phyloP scores from a whole-genome alignment of 2,888 invertebrate genomes.

The Crioceris asparagi region DNA sequence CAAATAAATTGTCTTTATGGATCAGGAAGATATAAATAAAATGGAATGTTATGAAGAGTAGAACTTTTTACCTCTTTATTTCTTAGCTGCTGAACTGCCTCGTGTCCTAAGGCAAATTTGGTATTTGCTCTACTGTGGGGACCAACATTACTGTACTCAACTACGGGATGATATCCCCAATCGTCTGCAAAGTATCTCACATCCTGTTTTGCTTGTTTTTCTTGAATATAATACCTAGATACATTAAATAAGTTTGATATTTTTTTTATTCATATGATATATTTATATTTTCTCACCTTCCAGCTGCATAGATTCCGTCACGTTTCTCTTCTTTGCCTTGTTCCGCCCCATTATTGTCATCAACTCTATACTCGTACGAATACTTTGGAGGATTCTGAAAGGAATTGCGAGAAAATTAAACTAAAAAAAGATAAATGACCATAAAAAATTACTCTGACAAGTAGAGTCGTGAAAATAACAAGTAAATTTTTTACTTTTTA shows the following conservation, averaged over 20 bases:
- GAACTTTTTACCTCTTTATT: slow-evolving; percentile 26
- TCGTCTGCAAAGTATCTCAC: slow-evolving; percentile 52
- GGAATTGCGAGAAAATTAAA: background rate
- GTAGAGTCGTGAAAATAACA: too few species aligned
- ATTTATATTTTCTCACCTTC: slow-evolving; percentile 32
- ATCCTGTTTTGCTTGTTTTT: slow-evolving; percentile 37
- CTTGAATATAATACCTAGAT: slow-evolving; percentile 33
- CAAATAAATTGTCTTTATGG: too few species aligned
- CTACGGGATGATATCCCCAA: slow-evolving; percentile 54
- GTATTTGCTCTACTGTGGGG: slow-evolving; percentile 41
- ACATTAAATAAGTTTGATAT: slow-evolving; percentile 1
- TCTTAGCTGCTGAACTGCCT: slow-evolving; percentile 42
- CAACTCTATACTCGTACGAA: slow-evolving; percentile 41
- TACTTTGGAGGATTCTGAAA: slow-evolving; percentile 43
- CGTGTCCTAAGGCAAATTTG: slow-evolving; percentile 46
- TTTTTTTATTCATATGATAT: too few species aligned
- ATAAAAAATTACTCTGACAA: too few species aligned
- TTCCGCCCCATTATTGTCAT: slow-evolving; percentile 33
- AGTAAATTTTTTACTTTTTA: too few species aligned
- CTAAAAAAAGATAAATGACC: background rate
- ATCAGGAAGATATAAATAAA: too few species aligned
- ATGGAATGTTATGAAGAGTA: too few species aligned
- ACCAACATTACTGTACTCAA: slow-evolving; percentile 44
- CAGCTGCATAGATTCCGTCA: slow-evolving; percentile 38
- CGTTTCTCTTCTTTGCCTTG: slow-evolving; percentile 40